Evolutionary conservation across 2,797 vertebrate species (phyloP).

Genomic region (Sebastes kiyomatsui): DNA sequence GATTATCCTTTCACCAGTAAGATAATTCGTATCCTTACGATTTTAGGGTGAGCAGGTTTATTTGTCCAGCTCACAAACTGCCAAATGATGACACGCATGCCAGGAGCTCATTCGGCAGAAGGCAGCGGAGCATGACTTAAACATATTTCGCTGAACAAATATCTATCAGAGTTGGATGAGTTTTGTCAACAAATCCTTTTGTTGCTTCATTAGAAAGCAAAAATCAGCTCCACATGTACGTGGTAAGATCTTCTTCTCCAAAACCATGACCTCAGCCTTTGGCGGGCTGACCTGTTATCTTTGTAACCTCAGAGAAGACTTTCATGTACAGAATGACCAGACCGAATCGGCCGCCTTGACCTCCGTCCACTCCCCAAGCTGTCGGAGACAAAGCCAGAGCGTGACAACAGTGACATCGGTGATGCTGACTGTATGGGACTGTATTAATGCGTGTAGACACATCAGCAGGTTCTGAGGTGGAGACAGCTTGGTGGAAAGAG

Average conservation of each 20-base stretch:
- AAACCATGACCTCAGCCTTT: conserved; percentile 35
- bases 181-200: conserved; percentile 31
- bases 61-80: conserved; percentile 16
- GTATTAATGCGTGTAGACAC: conserved; percentile 13
- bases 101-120: conserved; percentile 3
- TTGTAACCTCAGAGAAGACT: conserved; percentile 15
- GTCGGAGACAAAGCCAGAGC: conserved; percentile 6
- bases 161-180: conserved; percentile 19
- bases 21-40: conserved; percentile 28
- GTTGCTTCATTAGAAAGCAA: conserved; percentile 15
- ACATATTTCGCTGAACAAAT: conserved; percentile 32
- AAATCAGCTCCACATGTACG: conserved; percentile 12
- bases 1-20: conserved; percentile 34
- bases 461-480: neutral
- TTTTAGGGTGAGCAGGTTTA: conserved; percentile 44
- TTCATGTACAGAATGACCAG: conserved; percentile 19
- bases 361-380: conserved; percentile 19
- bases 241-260: neutral
- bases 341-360: neutral
- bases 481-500: neutral
- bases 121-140: conserved; percentile 22
- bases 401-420: conserved; percentile 24
- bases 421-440: neutral
- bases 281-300: conserved; percentile 38
- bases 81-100: conserved; percentile 19